Conservation (phyloP, 2,888 invertebrate species). For the Callimorpha dominula region DNA sequence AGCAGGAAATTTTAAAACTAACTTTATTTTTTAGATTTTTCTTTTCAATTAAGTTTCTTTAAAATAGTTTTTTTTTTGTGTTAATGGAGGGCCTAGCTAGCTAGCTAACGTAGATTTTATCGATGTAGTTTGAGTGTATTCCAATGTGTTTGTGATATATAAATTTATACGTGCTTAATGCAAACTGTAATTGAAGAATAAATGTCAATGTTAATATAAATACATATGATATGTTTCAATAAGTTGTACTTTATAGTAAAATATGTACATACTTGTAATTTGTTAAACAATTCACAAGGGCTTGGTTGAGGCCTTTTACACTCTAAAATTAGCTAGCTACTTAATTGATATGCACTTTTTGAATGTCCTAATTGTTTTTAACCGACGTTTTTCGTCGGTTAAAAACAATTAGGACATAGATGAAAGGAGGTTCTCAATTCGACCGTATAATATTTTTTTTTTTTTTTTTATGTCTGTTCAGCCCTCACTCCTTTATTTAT, state of each 20-base stretch:
- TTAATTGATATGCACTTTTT: not conserved
- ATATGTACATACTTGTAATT: not conserved
- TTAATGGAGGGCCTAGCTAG: no score
- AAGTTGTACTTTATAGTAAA: slow-evolving; percentile 27
- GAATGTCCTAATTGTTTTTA: not conserved
- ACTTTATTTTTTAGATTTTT: no score
- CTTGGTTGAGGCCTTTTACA: not conserved
- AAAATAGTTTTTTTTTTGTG: no score
- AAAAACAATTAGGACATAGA: no score
- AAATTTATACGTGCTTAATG: slow-evolving; percentile 68
- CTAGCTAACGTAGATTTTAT: slow-evolving; percentile 38
- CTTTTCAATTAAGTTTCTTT: no score
- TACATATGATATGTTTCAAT: slow-evolving; percentile 58
- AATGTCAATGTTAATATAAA: slow-evolving; percentile 79
- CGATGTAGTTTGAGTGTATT: slow-evolving; percentile 40
- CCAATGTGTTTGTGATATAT: slow-evolving; percentile 64
- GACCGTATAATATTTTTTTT: no score
- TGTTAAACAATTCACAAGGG: no score
- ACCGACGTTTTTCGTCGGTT: no score
- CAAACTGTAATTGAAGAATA: slow-evolving; percentile 62
- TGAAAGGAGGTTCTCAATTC: no score
- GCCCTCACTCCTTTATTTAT: no score
- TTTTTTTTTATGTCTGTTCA: no score
- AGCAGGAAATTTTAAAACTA: no score
- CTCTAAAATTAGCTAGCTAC: not conserved